Percentiles rank a stretch among this genome's conserved stretches.
These are phyloP conservation scores for Dicentrarchus labrax DNA, from an alignment of 2,113 vertebrate genomes.

Conservation along the genomic window DNA sequence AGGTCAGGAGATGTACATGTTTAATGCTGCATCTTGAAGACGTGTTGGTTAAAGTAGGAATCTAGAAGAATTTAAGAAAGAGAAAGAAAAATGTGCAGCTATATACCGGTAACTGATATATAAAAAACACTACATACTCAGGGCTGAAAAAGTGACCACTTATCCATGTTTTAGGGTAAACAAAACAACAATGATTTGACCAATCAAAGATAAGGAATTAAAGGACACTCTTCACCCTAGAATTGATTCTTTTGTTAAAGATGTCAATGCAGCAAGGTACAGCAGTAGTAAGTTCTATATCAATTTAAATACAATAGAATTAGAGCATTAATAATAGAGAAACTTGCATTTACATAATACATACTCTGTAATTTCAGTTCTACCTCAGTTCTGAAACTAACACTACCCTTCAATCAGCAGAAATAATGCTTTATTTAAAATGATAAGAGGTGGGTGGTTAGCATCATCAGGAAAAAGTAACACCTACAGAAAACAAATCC, in stretches of 20 bases:
- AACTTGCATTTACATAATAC: not conserved
- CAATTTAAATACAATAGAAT: too few species aligned
- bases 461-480: not conserved
- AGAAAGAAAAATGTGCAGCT: not conserved
- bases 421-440: not conserved
- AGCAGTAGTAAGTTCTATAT: too few species aligned
- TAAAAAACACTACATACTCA: not conserved
- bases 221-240: not conserved
- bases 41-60: not conserved
- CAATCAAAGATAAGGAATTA: too few species aligned
- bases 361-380: not conserved
- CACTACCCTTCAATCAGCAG: not conserved
- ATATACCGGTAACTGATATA: not conserved
- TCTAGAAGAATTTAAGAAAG: not conserved
- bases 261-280: too few species aligned
- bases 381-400: not conserved
- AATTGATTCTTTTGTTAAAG: too few species aligned
- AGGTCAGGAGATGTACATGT: constrained; percentile 7
- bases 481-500: constrained; percentile 1
- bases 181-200: too few species aligned
- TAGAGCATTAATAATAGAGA: too few species aligned
- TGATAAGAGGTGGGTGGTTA: not conserved
- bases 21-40: fast-evolving
- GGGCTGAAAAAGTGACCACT: too few species aligned
- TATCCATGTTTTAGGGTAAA: too few species aligned